These are phyloP conservation scores for Scolopax rusticola DNA, from an alignment of 2,797 vertebrate genomes.

Conservation along the genomic window DNA sequence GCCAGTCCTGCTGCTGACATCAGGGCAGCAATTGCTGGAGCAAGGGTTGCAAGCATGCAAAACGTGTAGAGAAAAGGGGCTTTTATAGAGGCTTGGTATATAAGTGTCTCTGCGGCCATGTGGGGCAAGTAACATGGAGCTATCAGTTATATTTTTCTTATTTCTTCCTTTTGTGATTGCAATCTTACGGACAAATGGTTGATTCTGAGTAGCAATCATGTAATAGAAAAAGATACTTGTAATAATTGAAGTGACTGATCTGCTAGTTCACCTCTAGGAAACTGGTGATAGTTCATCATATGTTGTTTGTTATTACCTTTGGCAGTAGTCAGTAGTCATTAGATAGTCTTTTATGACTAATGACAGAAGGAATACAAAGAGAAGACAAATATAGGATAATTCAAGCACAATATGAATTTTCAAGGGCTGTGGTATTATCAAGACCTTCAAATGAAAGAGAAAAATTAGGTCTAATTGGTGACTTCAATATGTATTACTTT, in stretches of 20 bases:
- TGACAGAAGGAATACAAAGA: not conserved
- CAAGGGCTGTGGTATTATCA: not conserved
- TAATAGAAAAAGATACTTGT: not conserved
- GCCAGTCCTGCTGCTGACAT: not conserved
- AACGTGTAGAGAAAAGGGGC: not conserved
- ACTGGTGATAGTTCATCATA: not conserved
- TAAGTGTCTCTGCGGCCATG: accelerated
- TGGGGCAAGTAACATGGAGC: accelerated
- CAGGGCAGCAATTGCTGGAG: not conserved
- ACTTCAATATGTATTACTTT: not conserved
- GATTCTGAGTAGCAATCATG: not conserved
- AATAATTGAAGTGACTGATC: not conserved
- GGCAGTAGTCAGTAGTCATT: not conserved
- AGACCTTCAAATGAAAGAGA: not conserved
- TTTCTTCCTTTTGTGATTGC: not conserved
- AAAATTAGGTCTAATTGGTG: not conserved
- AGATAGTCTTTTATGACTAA: not conserved
- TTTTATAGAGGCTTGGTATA: not conserved
- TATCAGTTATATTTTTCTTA: not conserved
- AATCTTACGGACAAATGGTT: not conserved
- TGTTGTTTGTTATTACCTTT: not conserved
- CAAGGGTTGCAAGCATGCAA: not conserved
- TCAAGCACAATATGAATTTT: not conserved
- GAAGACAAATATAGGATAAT: not conserved
- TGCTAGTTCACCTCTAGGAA: not conserved